Percentiles rank a stretch among this genome's conserved stretches.
Conservation (phyloP, 2,888 invertebrate species). For the Drosophila macrospina region DNA sequence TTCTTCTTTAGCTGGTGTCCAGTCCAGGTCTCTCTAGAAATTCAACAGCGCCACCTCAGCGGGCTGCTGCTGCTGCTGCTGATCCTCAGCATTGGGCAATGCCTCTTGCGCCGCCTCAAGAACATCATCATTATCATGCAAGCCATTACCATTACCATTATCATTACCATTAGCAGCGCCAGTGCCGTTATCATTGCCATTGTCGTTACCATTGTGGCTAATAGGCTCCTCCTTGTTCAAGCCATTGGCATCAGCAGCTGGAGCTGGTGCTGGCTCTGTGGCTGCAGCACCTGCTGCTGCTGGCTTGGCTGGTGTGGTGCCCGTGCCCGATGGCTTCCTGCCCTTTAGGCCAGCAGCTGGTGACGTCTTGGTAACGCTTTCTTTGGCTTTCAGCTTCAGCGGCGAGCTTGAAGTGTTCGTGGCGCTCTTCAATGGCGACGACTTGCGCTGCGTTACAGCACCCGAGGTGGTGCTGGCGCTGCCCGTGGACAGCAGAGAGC, state of each 20-base stretch:
- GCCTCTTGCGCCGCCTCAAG: slow-evolving; percentile 51
- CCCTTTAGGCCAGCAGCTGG: slow-evolving; percentile 50
- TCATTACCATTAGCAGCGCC: slow-evolving; percentile 32
- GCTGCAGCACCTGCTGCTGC: slow-evolving; percentile 21
- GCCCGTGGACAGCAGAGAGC: slow-evolving; percentile 41
- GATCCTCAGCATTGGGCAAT: slow-evolving; percentile 18
- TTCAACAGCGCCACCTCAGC: slow-evolving; percentile 55
- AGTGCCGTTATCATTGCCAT: background rate
- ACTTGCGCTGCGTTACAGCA: slow-evolving; percentile 61
- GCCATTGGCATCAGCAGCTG: slow-evolving; percentile 35
- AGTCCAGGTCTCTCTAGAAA: slow-evolving; percentile 42
- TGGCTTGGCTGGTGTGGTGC: slow-evolving; percentile 44
- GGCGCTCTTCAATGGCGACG: slow-evolving; percentile 67
- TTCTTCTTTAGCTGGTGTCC: slow-evolving; percentile 19
- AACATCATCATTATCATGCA: slow-evolving; percentile 38
- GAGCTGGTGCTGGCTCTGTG: slow-evolving; percentile 28
- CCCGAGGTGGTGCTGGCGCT: slow-evolving; percentile 25
- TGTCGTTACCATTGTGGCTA: slow-evolving; percentile 33
- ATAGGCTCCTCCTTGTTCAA: slow-evolving; percentile 14
- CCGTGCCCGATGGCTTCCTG: slow-evolving; percentile 27
- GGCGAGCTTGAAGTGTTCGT: slow-evolving; percentile 45
- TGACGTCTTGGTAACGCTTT: slow-evolving; percentile 56
- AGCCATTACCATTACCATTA: slow-evolving; percentile 6
- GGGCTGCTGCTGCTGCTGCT: slow-evolving; percentile 25
- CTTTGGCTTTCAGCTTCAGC: slow-evolving; percentile 76